A percentile compares a stretch with the other conserved stretches of the same genome.
phyloP scores from a whole-genome alignment of 2,113 vertebrate genomes.

The Haemorhous mexicanus region DNA sequence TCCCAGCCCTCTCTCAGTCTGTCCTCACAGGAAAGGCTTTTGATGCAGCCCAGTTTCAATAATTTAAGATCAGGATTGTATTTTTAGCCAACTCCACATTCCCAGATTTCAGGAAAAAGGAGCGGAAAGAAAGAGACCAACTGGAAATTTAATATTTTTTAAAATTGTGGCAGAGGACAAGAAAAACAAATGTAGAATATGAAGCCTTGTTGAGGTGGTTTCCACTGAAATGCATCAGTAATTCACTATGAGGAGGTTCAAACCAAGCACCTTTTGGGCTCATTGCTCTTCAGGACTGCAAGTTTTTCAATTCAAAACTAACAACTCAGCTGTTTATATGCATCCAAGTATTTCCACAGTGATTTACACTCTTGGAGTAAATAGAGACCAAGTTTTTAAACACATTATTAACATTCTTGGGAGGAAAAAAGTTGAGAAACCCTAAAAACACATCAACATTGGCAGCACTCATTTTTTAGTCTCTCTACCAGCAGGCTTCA shows the following conservation, averaged over 20 bases:
- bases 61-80: neutral
- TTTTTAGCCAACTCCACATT: neutral
- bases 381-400: neutral
- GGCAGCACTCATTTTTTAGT: neutral
- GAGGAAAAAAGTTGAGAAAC: neutral
- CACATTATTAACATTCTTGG: neutral
- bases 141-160: neutral
- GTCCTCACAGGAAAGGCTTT: neutral
- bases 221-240: neutral
- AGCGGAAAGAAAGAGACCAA: neutral
- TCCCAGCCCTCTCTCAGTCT: neutral
- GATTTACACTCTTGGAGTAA: neutral
- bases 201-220: neutral
- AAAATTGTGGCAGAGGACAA: neutral
- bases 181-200: neutral
- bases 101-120: neutral
- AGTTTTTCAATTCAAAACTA: neutral
- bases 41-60: neutral
- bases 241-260: neutral
- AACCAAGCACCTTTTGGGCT: neutral
- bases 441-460: neutral
- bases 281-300: neutral
- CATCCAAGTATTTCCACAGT: neutral
- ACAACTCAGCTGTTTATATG: neutral
- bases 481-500: neutral